Percentiles rank a stretch among this genome's conserved stretches.
These are phyloP conservation scores for Lasiommata megera DNA, from an alignment of 2,888 invertebrate genomes.

Conservation along the genomic window DNA sequence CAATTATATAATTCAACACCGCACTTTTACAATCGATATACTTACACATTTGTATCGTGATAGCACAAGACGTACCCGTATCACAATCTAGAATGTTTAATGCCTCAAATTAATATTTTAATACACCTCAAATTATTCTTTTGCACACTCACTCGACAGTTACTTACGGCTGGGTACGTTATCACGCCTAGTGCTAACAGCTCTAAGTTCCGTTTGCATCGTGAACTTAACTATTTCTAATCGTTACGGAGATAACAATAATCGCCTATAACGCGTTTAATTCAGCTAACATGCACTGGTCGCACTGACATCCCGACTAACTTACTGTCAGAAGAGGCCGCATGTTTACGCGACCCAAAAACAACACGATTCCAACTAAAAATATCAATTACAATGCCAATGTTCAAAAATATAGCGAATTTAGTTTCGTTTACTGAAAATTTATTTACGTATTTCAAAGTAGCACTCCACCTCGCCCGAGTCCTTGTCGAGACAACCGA, in stretches of 20 bases:
- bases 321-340: slow-evolving; percentile 68
- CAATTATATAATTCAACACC: not conserved
- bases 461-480: slow-evolving; percentile 86
- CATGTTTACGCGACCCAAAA: slow-evolving; percentile 79
- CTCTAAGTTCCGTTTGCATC: slow-evolving; percentile 66
- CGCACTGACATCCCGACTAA: slow-evolving; percentile 68
- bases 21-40: slow-evolving; percentile 36
- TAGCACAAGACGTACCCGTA: slow-evolving; percentile 77
- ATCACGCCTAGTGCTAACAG: slow-evolving; percentile 67
- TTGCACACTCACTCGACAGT: slow-evolving; percentile 28
- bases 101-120: slow-evolving; percentile 41
- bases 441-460: slow-evolving; percentile 85
- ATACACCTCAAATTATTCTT: slow-evolving; percentile 8
- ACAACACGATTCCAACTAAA: slow-evolving; percentile 75
- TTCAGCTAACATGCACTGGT: slow-evolving; percentile 63
- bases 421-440: slow-evolving; percentile 61
- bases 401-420: slow-evolving; percentile 56
- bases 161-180: slow-evolving; percentile 75
- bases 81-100: slow-evolving; percentile 76
- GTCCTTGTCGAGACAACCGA: slow-evolving; percentile 84
- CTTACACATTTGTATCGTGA: slow-evolving; percentile 79
- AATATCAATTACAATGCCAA: slow-evolving; percentile 78
- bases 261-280: slow-evolving; percentile 56
- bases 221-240: slow-evolving; percentile 29
- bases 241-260: slow-evolving; percentile 40